Evolutionary conservation across 1,140 invertebrate species (phyloP).

Genomic region (Pogonognathellus flavescens): DNA sequence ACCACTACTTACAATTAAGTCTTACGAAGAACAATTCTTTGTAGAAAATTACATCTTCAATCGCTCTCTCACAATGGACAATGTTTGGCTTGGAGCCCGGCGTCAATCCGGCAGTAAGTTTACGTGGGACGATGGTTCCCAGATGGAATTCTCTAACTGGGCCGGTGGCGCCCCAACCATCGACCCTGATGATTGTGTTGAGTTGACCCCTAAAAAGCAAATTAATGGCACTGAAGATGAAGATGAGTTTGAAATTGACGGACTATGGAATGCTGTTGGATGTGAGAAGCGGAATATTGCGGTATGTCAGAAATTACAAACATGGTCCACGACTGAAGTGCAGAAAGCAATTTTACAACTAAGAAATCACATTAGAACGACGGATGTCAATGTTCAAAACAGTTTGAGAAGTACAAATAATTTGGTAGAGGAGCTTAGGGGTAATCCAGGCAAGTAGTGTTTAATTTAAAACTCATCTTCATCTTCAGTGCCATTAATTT

Average conservation of each 20-base stretch:
- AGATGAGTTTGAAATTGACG: not conserved
- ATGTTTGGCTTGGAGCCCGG: not conserved
- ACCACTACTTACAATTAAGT: not conserved
- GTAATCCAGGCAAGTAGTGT: too few species aligned
- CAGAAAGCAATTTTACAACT: not conserved
- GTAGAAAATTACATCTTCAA: not conserved
- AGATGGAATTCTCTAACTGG: not conserved
- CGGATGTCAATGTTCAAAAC: too few species aligned
- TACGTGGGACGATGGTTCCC: not conserved
- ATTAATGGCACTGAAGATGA: too few species aligned
- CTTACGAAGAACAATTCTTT: not conserved
- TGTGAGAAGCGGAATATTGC: not conserved
- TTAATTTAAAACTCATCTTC: too few species aligned
- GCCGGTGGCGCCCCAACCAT: not conserved
- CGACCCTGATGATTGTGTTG: not conserved
- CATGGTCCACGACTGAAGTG: not conserved
- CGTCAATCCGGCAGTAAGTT: not conserved
- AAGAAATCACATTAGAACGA: not conserved
- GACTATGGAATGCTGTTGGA: not conserved
- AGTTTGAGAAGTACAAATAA: too few species aligned
- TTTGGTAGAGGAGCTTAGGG: too few species aligned
- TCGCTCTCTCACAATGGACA: not conserved
- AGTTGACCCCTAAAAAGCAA: not conserved
- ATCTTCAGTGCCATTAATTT: too few species aligned
- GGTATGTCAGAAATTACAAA: not conserved